Evolutionary conservation across 1,140 invertebrate species (phyloP), one percentile per base, ranked within the genome.

Genomic region (Augochlora pura): DNA sequence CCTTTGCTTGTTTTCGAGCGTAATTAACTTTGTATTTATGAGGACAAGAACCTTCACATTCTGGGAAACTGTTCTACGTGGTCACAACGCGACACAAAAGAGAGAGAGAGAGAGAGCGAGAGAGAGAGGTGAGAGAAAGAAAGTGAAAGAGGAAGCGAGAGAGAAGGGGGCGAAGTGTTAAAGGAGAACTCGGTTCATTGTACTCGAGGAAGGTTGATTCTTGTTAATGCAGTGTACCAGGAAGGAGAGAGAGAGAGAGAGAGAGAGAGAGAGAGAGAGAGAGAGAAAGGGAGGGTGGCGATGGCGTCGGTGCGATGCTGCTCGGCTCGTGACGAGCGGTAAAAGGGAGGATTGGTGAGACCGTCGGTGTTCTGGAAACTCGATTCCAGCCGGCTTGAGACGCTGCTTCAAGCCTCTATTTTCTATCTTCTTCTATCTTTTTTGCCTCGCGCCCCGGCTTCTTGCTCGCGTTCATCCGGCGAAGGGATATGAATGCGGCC

Each of bases 291-390:
- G 21, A 5, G 18, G 54, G 21, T n/a, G 54, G 54, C n/a, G 54
- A 21, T n/a, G 54, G 54, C 62, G 52, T 25, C 6, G 18, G 49
- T 16, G 32, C 46, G 68, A 70, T 70, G 54, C 69, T 42, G 23
- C 57, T 42, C n/a, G 54, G 46, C 16, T 63, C 75, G 27, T 77
- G 59, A 52, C 67, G 46, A 77, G 42, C 60, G n/a, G 57, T 70
- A 64, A 72, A 79, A 79, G 25, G 32, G 32, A 63, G 52, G 70
- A 73, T 79, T 46, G 70, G 59, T 18, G 54, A 60, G 69, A 49
- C 69, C 39, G 69, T 72, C 68, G 69, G 59, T 74, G 62, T 74
- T 38, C 63, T 65, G 77, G 70, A 79, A 79, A 79, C 77, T 67
- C 63, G 70, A 74, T 79, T 74, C 52, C 70, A 38, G 39, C 38